phyloP scores from a whole-genome alignment of 2,113 vertebrate genomes.

The Thomomys bottae region DNA sequence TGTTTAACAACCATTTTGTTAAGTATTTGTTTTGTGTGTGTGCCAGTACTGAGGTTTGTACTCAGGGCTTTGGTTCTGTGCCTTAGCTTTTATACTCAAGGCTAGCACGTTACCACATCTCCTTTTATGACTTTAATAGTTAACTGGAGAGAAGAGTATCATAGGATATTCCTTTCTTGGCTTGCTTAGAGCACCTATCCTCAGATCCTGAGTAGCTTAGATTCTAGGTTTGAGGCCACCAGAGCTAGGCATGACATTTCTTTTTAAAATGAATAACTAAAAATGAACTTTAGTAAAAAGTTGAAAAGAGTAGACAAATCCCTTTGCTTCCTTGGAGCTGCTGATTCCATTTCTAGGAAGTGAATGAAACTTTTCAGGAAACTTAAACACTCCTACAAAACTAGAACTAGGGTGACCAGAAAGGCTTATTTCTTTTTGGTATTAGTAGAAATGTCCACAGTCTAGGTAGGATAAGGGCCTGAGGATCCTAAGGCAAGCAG shows the following conservation, averaged over 20 bases:
- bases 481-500: background rate
- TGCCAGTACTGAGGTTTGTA: too few species aligned
- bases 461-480: background rate
- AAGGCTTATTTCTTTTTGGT: background rate
- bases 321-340: background rate
- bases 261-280: background rate
- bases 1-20: constrained; percentile 10
- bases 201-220: too few species aligned
- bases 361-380: constrained; percentile 3
- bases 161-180: too few species aligned
- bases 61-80: too few species aligned
- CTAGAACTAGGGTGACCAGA: background rate
- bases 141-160: too few species aligned
- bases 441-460: background rate
- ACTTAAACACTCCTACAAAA: background rate
- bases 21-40: background rate
- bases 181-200: too few species aligned
- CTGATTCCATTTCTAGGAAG: background rate
- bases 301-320: background rate
- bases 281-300: constrained; percentile 16
- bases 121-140: too few species aligned
- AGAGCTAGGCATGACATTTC: background rate
- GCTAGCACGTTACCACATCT: too few species aligned
- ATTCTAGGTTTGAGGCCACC: too few species aligned
- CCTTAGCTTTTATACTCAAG: too few species aligned